Evolutionary conservation across 2,888 invertebrate species (phyloP).

Genomic region (Macaria notata): DNA sequence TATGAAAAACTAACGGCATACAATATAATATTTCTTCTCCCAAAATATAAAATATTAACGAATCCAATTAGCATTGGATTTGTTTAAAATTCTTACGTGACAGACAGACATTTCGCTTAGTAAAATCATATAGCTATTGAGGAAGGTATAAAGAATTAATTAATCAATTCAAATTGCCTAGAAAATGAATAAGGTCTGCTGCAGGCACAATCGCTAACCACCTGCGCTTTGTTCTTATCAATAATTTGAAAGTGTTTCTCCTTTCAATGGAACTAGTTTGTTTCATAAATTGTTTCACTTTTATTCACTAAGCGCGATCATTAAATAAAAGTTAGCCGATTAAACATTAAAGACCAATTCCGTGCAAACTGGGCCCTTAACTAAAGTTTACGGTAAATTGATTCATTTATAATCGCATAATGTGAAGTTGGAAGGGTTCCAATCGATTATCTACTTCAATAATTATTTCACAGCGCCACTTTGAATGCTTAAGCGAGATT

Average conservation of each 20-base stretch:
- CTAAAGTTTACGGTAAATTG: conserved; percentile 50
- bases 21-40: no score
- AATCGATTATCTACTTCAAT: conserved; percentile 44
- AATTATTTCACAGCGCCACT: conserved; percentile 17
- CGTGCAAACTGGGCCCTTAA: conserved; percentile 48
- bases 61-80: no score
- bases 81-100: no score
- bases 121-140: no score
- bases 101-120: no score
- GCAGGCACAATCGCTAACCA: conserved; percentile 22
- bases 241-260: conserved; percentile 21
- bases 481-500: conserved; percentile 18
- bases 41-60: no score
- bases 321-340: conserved; percentile 71
- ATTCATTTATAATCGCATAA: conserved; percentile 57
- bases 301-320: conserved; percentile 56
- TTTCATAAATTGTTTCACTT: conserved; percentile 26
- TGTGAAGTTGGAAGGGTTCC: conserved; percentile 42
- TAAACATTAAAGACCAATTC: conserved; percentile 57
- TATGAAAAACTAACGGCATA: no score
- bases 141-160: not conserved
- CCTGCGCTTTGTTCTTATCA: conserved; percentile 22
- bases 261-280: conserved; percentile 37
- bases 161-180: conserved; percentile 22
- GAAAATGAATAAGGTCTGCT: conserved; percentile 24